phyloP scores from a whole-genome alignment of 2,888 invertebrate species.

The Agrilus mali region DNA sequence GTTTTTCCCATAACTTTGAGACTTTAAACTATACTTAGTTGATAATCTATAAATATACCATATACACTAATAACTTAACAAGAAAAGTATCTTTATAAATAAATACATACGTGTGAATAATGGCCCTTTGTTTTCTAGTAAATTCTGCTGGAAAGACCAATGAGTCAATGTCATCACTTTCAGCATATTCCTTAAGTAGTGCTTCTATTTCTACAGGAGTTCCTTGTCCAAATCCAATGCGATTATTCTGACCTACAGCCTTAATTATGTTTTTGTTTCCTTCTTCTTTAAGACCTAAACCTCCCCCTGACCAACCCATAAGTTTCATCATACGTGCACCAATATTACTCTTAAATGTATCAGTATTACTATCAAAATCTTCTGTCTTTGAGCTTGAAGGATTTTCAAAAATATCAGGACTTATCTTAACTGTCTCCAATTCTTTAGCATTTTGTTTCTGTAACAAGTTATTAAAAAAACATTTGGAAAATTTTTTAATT shows the following conservation, averaged over 20 bases:
- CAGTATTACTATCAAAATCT: too few relatives aligned
- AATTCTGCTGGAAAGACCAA: constrained; percentile 9
- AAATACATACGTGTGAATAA: constrained; percentile 8
- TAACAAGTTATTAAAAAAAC: too few relatives aligned
- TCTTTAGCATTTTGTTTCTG: too few relatives aligned
- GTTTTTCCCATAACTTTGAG: constrained; percentile 8
- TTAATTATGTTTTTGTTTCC: constrained; percentile 5
- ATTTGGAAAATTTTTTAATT: too few relatives aligned
- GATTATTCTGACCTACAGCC: constrained; percentile 5
- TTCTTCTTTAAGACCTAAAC: constrained; percentile 8
- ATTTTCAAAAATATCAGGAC: too few relatives aligned
- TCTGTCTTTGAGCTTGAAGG: too few relatives aligned
- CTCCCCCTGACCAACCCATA: constrained; percentile 11
- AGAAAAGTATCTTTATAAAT: not conserved
- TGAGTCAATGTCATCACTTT: constrained; percentile 5
- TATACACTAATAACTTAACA: not conserved
- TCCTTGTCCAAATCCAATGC: constrained; percentile 7
- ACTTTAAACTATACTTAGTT: constrained; percentile 3
- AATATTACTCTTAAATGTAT: not conserved
- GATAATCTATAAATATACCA: constrained; percentile 4
- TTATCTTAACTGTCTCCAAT: too few relatives aligned
- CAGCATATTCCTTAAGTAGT: constrained; percentile 4
- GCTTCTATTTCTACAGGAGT: constrained; percentile 3
- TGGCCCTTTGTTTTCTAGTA: constrained; percentile 6
- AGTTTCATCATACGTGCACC: constrained; percentile 7